Percentiles rank a stretch among this genome's conserved stretches.
These are phyloP conservation scores for Accipiter cooperii DNA, from an alignment of 2,113 vertebrate species.

Conservation along the genomic window DNA sequence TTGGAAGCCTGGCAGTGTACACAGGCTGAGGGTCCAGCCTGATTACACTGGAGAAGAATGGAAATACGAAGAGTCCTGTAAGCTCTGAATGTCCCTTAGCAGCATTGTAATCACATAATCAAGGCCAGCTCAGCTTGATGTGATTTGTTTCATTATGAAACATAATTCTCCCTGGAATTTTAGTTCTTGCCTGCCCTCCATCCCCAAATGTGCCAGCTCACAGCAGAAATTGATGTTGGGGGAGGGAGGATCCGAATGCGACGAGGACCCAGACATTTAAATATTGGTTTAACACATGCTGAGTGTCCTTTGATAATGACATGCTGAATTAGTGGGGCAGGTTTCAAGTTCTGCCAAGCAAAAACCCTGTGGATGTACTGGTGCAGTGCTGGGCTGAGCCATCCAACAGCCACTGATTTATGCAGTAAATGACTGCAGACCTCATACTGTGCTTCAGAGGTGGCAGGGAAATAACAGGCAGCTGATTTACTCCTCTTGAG, in stretches of 20 bases:
- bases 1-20: not conserved
- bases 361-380: not conserved
- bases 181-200: not conserved
- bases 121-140: not conserved
- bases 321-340: rapidly evolving
- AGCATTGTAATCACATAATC: not conserved
- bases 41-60: not conserved
- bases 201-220: not conserved
- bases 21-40: not conserved
- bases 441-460: rapidly evolving
- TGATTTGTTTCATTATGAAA: constrained; percentile 1
- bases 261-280: not conserved
- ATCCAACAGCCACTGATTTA: not conserved
- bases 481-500: not conserved
- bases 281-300: not conserved
- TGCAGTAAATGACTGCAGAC: not conserved
- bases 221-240: not conserved
- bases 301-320: not conserved
- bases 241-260: rapidly evolving
- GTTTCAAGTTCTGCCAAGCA: not conserved
- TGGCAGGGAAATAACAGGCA: not conserved
- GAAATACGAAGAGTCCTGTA: not conserved
- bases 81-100: not conserved
- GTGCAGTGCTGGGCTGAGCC: not conserved
- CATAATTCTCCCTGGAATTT: not conserved